Evolutionary conservation across 1,140 invertebrate species (phyloP), one percentile per base, ranked within the genome.

Genomic region (Contarinia nasturtii): DNA sequence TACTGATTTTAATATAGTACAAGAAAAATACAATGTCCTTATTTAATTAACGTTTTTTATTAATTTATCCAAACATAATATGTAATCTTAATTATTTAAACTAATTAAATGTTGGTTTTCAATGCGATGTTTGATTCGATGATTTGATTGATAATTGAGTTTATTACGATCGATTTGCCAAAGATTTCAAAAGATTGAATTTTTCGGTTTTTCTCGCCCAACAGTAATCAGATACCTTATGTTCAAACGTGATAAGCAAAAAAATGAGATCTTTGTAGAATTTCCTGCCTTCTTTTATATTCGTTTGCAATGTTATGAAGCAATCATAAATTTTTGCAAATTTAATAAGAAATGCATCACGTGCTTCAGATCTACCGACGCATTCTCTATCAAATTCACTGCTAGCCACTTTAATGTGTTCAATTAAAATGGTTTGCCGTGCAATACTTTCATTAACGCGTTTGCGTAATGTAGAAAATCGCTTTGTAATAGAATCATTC

Each of bases 131-230:
- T n/a, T n/a, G n/a, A n/a, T n/a, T n/a, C n/a, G n/a, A n/a, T n/a
- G n/a, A n/a, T n/a, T n/a, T n/a, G n/a, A n/a, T n/a, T n/a, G 65
- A 65, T n/a, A 77, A 76, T 20, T 72, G 61, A 48, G 67, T 63
- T 44, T 79, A 71, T 49, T 81, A 79, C 15, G 79, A 72, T 56
- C 81, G 77, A 50, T 82, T 78, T 18, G 86, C 88, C 42, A 92
- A 68, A 68, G 91, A 86, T 63, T 89, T 88, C 61, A 97, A 68
- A 45, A 98, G 63, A 67, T 98, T 95, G 53, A 98, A 94, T 66
- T 97, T 98, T 65, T 98, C 95, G 1, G 94, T 97, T 69, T 95
- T 93, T 4, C 95, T 82, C 27, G 95, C 95, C 68, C 98, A 98
- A 64, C 91, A 95, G 67, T 91, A 98, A 68, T 99, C 96, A 1